Conservation (phyloP, 1,140 invertebrate genomes). For the Atta texana region DNA sequence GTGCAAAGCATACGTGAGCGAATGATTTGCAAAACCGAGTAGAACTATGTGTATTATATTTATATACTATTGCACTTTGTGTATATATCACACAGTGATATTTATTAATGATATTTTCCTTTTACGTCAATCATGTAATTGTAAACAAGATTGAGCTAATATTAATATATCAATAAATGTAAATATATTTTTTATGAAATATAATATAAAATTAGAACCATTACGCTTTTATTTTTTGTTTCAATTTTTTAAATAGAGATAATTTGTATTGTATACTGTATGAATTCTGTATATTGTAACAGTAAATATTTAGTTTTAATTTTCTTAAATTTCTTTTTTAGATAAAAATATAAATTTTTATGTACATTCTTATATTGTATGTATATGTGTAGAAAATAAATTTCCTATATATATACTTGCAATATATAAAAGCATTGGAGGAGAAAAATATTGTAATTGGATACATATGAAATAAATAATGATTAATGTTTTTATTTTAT, state of each 20-base stretch:
- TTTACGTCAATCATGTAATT: neutral
- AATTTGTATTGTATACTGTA: too few species aligned
- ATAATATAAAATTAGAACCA: neutral
- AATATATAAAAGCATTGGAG: neutral
- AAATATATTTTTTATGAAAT: neutral
- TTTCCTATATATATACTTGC: neutral
- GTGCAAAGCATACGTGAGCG: neutral
- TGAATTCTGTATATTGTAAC: neutral
- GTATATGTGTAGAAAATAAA: neutral
- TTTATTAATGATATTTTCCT: neutral
- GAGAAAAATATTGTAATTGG: neutral
- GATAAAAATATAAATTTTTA: neutral
- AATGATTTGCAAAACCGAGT: constrained; percentile 17
- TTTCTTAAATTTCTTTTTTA: neutral
- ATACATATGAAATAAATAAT: neutral
- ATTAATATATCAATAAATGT: neutral
- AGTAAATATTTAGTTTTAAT: too few species aligned
- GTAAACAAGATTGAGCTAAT: neutral
- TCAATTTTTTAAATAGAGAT: constrained; percentile 2
- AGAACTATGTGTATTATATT: constrained; percentile 12
- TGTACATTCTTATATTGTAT: neutral
- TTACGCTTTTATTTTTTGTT: neutral
- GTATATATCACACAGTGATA: neutral
- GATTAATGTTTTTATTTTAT: constrained; percentile 18
- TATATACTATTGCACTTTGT: neutral